phyloP scores from a whole-genome alignment of 1,140 invertebrate species.

The Holotrichia oblita region DNA sequence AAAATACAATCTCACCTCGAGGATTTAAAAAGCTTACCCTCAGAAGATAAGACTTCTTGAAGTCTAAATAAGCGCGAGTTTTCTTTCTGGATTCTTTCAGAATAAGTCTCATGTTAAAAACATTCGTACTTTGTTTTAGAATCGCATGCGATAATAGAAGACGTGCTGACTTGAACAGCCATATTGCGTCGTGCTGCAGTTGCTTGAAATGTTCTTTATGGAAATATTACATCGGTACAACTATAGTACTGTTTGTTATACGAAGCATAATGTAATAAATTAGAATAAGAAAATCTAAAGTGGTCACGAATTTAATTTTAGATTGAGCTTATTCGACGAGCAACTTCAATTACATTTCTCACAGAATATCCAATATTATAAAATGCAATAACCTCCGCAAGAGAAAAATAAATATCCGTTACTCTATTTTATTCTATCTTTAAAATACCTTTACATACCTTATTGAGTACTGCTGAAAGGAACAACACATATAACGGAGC shows the following conservation, averaged over 20 bases:
- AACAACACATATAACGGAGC: constrained; percentile 24
- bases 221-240: not conserved
- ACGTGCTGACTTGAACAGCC: not conserved
- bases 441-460: constrained; percentile 26
- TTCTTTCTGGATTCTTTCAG: not conserved
- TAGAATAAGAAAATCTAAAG: no score
- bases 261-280: no score
- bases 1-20: not conserved
- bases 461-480: constrained; percentile 29
- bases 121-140: not conserved
- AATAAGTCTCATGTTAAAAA: constrained; percentile 9
- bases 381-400: not conserved
- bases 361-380: not conserved
- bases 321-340: no score
- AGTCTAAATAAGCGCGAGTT: not conserved
- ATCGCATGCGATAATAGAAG: not conserved
- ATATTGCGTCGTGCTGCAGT: not conserved
- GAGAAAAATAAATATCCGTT: not conserved
- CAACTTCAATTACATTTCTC: no score
- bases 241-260: no score
- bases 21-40: not conserved
- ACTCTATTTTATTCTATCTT: constrained; percentile 18
- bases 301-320: no score
- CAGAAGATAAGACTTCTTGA: constrained; percentile 1
- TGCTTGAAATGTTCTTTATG: constrained; percentile 1